Evolutionary conservation across 2,888 invertebrate species (phyloP).

Genomic region (Ethmia dodecea): DNA sequence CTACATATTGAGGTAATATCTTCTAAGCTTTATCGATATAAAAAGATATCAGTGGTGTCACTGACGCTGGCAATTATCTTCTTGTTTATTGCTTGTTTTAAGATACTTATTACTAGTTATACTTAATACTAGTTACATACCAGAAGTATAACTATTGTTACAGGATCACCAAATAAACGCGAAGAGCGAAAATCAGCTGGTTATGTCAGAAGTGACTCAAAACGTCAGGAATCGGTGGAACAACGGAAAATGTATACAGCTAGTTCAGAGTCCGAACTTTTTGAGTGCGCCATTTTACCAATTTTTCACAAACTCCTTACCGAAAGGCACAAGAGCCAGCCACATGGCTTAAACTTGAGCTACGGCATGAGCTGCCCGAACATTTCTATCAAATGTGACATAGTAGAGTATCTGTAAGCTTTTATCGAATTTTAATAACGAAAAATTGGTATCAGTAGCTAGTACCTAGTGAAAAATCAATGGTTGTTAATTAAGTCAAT

Average conservation of each 20-base stretch:
- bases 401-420: slow-evolving; percentile 92
- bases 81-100: too few species aligned
- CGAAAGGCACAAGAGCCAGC: slow-evolving; percentile 85
- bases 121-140: too few species aligned
- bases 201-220: slow-evolving; percentile 62
- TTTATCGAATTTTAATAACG: too few species aligned
- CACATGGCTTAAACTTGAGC: slow-evolving; percentile 81
- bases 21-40: too few species aligned
- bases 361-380: slow-evolving; percentile 94
- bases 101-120: too few species aligned
- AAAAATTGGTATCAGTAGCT: too few species aligned
- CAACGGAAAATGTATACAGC: slow-evolving; percentile 83
- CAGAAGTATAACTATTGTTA: too few species aligned
- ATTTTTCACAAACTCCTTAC: slow-evolving; percentile 95
- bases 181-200: slow-evolving; percentile 72
- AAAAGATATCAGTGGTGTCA: too few species aligned
- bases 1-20: too few species aligned
- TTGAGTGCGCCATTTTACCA: slow-evolving; percentile 91
- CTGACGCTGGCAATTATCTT: too few species aligned
- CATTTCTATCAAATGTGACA: slow-evolving; percentile 97
- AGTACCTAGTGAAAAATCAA: too few species aligned
- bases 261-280: slow-evolving; percentile 89
- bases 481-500: too few species aligned
- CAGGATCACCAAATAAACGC: slow-evolving; percentile 57
- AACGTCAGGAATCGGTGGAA: slow-evolving; percentile 58